phyloP scores from a whole-genome alignment of 2,888 invertebrate species.

The Sminthurinus aureus region DNA sequence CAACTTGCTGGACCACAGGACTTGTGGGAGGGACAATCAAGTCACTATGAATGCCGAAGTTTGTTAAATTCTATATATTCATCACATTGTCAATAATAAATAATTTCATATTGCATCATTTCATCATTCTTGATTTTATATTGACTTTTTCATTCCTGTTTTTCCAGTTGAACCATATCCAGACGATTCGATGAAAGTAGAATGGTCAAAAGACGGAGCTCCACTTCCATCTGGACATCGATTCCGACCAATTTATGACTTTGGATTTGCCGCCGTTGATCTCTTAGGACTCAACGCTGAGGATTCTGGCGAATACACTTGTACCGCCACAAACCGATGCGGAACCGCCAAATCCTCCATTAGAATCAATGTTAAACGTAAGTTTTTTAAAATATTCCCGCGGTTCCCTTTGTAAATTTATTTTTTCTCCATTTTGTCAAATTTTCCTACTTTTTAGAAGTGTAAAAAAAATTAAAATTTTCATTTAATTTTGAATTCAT shows the following conservation, averaged over 20 bases:
- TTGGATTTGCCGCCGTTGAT: constrained; percentile 96
- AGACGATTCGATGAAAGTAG: constrained; percentile 85
- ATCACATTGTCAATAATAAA: too few species aligned
- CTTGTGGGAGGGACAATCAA: constrained; percentile 79
- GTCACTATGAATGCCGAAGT: constrained; percentile 88
- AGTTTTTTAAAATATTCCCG: constrained; percentile 61
- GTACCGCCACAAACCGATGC: constrained; percentile 78
- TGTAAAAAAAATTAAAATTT: too few species aligned
- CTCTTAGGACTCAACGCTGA: constrained; percentile 92
- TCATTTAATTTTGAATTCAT: not conserved
- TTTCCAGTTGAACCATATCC: constrained; percentile 84
- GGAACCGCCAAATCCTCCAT: constrained; percentile 85
- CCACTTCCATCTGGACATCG: constrained; percentile 81
- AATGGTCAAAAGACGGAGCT: constrained; percentile 93
- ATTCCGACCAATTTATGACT: constrained; percentile 92
- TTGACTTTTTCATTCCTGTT: too few species aligned
- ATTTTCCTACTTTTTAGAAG: constrained; percentile 6
- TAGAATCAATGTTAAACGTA: constrained; percentile 80
- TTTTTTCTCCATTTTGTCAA: not conserved
- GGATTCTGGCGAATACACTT: constrained; percentile 80
- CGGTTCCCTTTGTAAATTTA: not conserved
- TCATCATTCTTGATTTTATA: too few species aligned
- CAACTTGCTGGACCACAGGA: constrained; percentile 86
- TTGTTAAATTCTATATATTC: too few species aligned
- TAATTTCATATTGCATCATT: too few species aligned